Evolutionary conservation across 1,140 invertebrate species (phyloP).

Genomic region (Grapholita molesta): DNA sequence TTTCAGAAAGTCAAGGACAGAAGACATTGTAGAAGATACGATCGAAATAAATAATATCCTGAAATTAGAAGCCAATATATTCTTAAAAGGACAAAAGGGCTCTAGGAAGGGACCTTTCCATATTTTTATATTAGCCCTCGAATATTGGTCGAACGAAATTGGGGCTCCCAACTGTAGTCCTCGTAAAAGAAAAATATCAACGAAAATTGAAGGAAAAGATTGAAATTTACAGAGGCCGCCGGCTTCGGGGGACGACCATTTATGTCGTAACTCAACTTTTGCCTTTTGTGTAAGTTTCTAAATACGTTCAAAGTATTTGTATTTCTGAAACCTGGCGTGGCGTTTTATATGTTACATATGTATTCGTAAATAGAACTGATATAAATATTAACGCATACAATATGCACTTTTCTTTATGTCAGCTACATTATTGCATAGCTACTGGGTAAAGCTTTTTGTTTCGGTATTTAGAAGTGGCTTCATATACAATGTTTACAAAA

Average conservation of each 20-base stretch:
- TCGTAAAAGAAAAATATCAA: slow-evolving; percentile 33
- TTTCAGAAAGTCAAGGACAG: too few relatives aligned
- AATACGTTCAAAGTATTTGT: neutral
- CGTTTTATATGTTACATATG: neutral
- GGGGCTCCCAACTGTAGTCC: slow-evolving; percentile 25
- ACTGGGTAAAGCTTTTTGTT: too few relatives aligned
- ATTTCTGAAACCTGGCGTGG: neutral
- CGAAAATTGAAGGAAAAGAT: slow-evolving; percentile 24
- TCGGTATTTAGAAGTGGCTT: too few relatives aligned
- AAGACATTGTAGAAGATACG: neutral
- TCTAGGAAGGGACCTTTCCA: slow-evolving; percentile 26
- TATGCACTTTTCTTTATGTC: too few relatives aligned
- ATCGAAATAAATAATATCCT: slow-evolving; percentile 13
- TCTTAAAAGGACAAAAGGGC: slow-evolving; percentile 26
- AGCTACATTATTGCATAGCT: too few relatives aligned
- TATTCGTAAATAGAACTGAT: neutral
- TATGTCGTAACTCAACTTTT: neutral
- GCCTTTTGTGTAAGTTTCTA: neutral
- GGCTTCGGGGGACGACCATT: neutral
- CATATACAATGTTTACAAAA: too few relatives aligned
- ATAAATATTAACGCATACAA: too few relatives aligned
- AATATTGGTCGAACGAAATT: slow-evolving; percentile 41
- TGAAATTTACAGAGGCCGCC: slow-evolving; percentile 26
- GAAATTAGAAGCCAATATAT: slow-evolving; percentile 26
- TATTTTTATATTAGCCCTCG: slow-evolving; percentile 44